These are phyloP conservation scores for Rhynchophorus ferrugineus DNA, from an alignment of 1,140 invertebrate species.

Conservation along the genomic window DNA sequence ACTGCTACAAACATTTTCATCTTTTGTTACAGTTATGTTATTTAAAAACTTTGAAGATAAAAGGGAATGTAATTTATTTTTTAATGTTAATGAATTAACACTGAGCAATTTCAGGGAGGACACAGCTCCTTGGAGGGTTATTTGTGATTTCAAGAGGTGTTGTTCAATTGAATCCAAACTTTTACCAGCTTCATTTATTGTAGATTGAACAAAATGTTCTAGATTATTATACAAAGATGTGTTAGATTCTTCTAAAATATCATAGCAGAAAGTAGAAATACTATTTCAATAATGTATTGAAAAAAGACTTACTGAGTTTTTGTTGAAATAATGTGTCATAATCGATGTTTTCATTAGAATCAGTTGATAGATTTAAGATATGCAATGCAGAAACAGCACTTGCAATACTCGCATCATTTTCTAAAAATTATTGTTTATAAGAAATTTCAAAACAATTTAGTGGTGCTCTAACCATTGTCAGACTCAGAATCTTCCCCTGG, in stretches of 20 bases:
- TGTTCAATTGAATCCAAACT: conserved; percentile 31
- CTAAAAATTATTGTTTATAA: conserved; percentile 27
- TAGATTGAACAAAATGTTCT: conserved; percentile 25
- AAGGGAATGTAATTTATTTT: conserved; percentile 34
- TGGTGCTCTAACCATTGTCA: conserved; percentile 33
- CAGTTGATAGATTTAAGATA: conserved; percentile 8
- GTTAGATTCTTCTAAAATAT: conserved; percentile 34
- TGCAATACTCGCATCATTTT: conserved; percentile 27
- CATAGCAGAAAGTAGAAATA: background rate
- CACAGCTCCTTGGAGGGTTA: conserved; percentile 35
- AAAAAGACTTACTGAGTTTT: conserved; percentile 31
- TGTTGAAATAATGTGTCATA: conserved; percentile 34
- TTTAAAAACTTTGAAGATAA: conserved; percentile 32
- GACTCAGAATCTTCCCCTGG: conserved; percentile 40
- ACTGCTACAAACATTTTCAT: background rate
- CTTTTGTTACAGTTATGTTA: conserved; percentile 18
- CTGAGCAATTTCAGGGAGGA: conserved; percentile 32
- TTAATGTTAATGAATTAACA: conserved; percentile 31
- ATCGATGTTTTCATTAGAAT: conserved; percentile 18
- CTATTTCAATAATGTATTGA: conserved; percentile 1
- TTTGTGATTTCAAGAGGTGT: conserved; percentile 35
- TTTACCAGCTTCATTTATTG: conserved; percentile 28
- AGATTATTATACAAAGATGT: conserved; percentile 27
- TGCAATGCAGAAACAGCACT: conserved; percentile 32
- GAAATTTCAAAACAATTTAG: no score